Evolutionary conservation across 2,888 invertebrate genomes (phyloP).

Genomic region (Argyra leucocephala): DNA sequence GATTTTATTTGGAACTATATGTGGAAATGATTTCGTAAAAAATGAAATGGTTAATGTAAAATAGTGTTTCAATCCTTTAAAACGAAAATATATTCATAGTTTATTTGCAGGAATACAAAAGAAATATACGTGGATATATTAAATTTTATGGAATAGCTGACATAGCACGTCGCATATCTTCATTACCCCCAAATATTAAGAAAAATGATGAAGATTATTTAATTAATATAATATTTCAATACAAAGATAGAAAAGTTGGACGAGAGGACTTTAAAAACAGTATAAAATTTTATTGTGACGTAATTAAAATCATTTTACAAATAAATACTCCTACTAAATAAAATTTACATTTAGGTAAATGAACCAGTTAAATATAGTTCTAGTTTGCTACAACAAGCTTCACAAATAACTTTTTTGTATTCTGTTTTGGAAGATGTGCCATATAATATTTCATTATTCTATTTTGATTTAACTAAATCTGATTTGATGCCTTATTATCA

Average conservation of each 20-base stretch:
- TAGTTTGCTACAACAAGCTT: background rate
- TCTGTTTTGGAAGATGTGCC: background rate
- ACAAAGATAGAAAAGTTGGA: background rate
- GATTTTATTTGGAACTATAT: constrained; percentile 18
- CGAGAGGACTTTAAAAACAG: constrained; percentile 7
- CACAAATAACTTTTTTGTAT: background rate
- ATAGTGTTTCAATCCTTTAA: background rate
- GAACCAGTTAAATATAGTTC: background rate
- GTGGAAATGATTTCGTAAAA: constrained; percentile 19
- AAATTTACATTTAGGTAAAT: background rate
- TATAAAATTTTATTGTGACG: constrained; percentile 11
- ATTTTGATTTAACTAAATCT: constrained; percentile 10
- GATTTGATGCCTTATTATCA: constrained; percentile 15
- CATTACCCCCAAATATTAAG: constrained; percentile 4
- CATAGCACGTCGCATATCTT: background rate
- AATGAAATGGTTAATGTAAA: constrained; percentile 16
- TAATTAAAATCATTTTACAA: background rate
- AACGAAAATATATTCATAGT: background rate
- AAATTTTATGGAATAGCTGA: constrained; percentile 13
- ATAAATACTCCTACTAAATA: background rate
- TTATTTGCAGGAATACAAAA: background rate
- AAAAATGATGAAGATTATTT: background rate
- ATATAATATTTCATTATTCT: background rate
- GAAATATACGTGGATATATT: background rate
- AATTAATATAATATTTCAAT: background rate